phyloP scores from a whole-genome alignment of 2,113 vertebrate species.

The Myiozetetes cayanensis region DNA sequence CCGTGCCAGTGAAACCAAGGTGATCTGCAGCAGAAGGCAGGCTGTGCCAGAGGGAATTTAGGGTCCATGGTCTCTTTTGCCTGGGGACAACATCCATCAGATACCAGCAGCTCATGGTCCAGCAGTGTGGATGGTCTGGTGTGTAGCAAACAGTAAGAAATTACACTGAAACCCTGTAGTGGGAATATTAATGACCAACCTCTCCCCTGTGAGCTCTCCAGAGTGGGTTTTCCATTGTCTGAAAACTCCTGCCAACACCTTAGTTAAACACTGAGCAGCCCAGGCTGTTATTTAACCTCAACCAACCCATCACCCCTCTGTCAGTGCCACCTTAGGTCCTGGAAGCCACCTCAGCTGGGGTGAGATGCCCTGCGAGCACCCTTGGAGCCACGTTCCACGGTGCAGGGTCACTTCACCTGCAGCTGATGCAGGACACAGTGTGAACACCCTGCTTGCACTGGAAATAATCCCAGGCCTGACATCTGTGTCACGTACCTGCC shows the following conservation, averaged over 20 bases:
- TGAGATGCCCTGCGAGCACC: neutral
- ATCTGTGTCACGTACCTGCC: neutral
- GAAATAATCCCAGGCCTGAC: neutral
- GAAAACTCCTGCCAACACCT: neutral
- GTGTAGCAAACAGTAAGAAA: neutral
- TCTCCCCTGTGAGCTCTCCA: neutral
- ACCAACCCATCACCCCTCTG: accelerated
- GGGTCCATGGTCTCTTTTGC: neutral
- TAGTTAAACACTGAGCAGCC: neutral
- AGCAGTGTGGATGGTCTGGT: neutral
- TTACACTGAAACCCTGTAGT: neutral
- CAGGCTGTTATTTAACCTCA: neutral
- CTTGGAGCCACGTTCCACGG: accelerated
- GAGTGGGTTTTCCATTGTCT: neutral
- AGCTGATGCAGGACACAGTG: accelerated
- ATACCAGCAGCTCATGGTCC: neutral
- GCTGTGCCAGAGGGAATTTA: neutral
- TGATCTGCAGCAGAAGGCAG: neutral
- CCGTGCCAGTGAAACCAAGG: neutral
- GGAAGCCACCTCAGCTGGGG: neutral
- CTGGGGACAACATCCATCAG: neutral
- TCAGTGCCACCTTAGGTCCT: neutral
- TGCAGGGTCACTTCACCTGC: accelerated
- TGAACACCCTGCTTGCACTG: accelerated
- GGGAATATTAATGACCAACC: neutral